phyloP scores from a whole-genome alignment of 2,888 invertebrate genomes.

The Achlya flavicornis region DNA sequence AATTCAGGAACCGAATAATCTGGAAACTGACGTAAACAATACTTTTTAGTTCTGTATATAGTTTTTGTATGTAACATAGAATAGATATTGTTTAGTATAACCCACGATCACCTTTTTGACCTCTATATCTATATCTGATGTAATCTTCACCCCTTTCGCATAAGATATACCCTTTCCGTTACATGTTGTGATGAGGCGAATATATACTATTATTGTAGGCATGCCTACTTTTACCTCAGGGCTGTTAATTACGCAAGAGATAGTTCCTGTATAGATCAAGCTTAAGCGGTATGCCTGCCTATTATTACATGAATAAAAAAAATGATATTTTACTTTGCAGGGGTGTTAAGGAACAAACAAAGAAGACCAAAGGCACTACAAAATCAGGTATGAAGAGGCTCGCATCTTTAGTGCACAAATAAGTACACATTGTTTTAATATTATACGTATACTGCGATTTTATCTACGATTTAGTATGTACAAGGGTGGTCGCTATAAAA shows the following conservation, averaged over 20 bases:
- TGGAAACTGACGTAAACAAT: constrained; percentile 12
- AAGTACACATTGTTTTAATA: constrained; percentile 45
- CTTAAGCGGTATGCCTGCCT: too few relatives aligned
- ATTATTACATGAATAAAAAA: too few relatives aligned
- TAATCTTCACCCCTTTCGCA: too few relatives aligned
- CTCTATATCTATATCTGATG: too few relatives aligned
- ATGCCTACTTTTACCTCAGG: too few relatives aligned
- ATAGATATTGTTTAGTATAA: constrained; percentile 12
- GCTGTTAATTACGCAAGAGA: too few relatives aligned
- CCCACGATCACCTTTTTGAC: too few relatives aligned
- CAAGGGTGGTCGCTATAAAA: constrained; percentile 29
- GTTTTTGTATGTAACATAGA: neutral
- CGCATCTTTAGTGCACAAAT: constrained; percentile 76
- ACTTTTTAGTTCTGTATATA: neutral
- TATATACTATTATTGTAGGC: neutral
- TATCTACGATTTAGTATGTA: constrained; percentile 31
- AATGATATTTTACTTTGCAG: constrained; percentile 49
- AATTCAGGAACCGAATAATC: constrained; percentile 6
- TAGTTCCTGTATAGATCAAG: too few relatives aligned
- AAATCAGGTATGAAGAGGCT: constrained; percentile 74
- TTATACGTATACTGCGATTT: constrained; percentile 34
- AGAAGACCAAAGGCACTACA: constrained; percentile 74
- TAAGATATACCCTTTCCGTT: too few relatives aligned
- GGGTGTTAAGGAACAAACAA: constrained; percentile 78
- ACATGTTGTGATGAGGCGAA: too few relatives aligned